These are phyloP conservation scores for Agonopterix heracliana DNA, from an alignment of 2,888 invertebrate genomes.

Conservation along the genomic window DNA sequence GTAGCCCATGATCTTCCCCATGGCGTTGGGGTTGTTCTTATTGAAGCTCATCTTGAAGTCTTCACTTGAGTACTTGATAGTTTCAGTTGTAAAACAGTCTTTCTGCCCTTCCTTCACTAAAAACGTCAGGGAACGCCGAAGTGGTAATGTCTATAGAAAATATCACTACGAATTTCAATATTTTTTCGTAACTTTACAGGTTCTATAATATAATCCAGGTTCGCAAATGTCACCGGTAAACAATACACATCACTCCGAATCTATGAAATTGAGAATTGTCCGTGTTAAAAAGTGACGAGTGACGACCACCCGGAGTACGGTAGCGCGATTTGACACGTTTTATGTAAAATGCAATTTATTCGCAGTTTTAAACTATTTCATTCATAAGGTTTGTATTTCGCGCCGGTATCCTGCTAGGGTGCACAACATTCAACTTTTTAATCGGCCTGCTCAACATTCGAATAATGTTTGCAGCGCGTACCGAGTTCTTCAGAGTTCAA, in stretches of 20 bases:
- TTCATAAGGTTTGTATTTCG: slow-evolving; percentile 44
- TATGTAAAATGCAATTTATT: slow-evolving; percentile 10
- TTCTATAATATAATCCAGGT: slow-evolving; percentile 60
- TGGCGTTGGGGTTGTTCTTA: slow-evolving; percentile 68
- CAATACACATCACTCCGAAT: slow-evolving; percentile 43
- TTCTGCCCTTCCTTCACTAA: slow-evolving; percentile 20
- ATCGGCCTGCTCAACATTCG: slow-evolving; percentile 35
- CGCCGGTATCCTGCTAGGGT: slow-evolving; percentile 48
- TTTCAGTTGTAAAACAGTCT: slow-evolving; percentile 11
- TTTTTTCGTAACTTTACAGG: slow-evolving; percentile 26
- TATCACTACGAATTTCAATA: slow-evolving; percentile 30
- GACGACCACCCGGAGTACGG: slow-evolving; percentile 14
- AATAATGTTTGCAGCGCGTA: slow-evolving; percentile 62
- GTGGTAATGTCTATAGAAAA: slow-evolving; percentile 56
- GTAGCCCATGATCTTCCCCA: slow-evolving; percentile 72
- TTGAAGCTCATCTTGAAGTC: slow-evolving; percentile 70
- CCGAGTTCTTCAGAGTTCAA: slow-evolving; percentile 62
- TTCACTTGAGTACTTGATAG: slow-evolving; percentile 23
- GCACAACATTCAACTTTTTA: slow-evolving; percentile 53
- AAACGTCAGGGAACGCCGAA: slow-evolving; percentile 61
- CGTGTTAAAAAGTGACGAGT: neutral
- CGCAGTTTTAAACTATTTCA: slow-evolving; percentile 27
- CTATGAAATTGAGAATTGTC: neutral
- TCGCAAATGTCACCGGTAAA: slow-evolving; percentile 46
- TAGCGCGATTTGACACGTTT: slow-evolving; percentile 48